Percentiles rank a stretch among this genome's conserved stretches.
phyloP scores from a whole-genome alignment of 2,113 vertebrate species.

The Phoxinus phoxinus region DNA sequence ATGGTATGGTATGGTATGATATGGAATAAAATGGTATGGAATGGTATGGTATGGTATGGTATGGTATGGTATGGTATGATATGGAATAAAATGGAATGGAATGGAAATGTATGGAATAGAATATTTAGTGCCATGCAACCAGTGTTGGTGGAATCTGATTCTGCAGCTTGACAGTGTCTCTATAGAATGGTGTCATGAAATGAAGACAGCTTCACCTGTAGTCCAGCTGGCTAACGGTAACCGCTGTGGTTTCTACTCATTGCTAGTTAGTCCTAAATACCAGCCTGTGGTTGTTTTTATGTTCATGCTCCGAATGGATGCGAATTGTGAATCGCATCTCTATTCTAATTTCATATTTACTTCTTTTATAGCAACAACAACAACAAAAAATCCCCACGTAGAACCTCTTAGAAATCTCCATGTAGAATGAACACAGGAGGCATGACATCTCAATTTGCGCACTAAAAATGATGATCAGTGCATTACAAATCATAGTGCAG shows the following conservation, averaged over 20 bases:
- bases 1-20: too few species aligned
- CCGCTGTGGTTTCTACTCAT: background rate
- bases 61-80: too few species aligned
- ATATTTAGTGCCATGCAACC: background rate
- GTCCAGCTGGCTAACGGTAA: background rate
- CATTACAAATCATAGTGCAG: too few species aligned
- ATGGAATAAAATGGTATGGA: too few species aligned
- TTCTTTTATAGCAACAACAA: too few species aligned
- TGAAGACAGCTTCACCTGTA: background rate
- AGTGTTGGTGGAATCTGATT: too few species aligned
- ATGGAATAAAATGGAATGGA: accelerated
- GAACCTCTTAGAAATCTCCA: background rate
- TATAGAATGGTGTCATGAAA: background rate
- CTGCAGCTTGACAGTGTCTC: background rate
- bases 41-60: too few species aligned
- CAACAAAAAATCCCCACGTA: background rate
- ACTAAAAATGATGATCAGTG: background rate
- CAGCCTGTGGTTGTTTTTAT: background rate
- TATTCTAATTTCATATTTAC: background rate
- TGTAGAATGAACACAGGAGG: conserved; percentile 1
- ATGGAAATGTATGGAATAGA: background rate
- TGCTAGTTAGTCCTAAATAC: background rate
- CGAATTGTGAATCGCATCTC: background rate
- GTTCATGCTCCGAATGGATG: background rate
- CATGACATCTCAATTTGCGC: background rate